These are phyloP conservation scores for Lasioglossum vierecki DNA, from an alignment of 2,888 invertebrate genomes.

Conservation along the genomic window DNA sequence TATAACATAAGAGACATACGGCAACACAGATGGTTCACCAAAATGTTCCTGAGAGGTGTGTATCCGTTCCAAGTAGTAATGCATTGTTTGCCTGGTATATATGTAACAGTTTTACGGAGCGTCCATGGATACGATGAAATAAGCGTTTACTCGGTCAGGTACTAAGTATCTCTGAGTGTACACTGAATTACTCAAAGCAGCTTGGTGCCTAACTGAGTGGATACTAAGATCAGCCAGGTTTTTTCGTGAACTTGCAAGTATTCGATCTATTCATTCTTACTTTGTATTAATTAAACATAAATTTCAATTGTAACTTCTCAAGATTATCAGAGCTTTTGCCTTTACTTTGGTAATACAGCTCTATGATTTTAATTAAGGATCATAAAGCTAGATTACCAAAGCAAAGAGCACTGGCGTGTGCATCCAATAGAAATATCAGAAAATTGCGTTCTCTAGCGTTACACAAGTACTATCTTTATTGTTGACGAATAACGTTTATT, in stretches of 20 bases:
- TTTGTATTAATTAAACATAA: conserved; percentile 3
- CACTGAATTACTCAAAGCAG: conserved; percentile 79
- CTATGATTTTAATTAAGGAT: conserved; percentile 89
- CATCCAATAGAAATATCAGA: conserved; percentile 40
- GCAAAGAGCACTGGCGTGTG: conserved; percentile 87
- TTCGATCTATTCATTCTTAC: background rate
- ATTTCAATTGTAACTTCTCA: conserved; percentile 7
- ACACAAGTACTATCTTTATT: background rate
- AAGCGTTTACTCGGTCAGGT: conserved; percentile 87
- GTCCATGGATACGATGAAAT: background rate
- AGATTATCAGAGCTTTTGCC: conserved; percentile 83
- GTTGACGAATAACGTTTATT: too few species aligned
- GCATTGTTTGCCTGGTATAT: background rate
- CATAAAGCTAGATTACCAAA: conserved; percentile 99
- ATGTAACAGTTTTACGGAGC: background rate
- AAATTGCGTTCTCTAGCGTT: conserved; percentile 12
- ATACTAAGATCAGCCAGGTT: conserved; percentile 64
- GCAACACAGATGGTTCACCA: conserved; percentile 90
- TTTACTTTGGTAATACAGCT: conserved; percentile 96
- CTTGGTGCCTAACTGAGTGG: conserved; percentile 80
- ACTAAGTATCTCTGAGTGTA: conserved; percentile 94
- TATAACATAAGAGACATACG: conserved; percentile 89
- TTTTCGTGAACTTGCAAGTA: conserved; percentile 36
- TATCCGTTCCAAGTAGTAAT: background rate
- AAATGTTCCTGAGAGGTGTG: conserved; percentile 73